A percentile compares a stretch with the other conserved stretches of the same genome.
Conservation (phyloP, 2,888 invertebrate species). For the Coleophora flavipennella region DNA sequence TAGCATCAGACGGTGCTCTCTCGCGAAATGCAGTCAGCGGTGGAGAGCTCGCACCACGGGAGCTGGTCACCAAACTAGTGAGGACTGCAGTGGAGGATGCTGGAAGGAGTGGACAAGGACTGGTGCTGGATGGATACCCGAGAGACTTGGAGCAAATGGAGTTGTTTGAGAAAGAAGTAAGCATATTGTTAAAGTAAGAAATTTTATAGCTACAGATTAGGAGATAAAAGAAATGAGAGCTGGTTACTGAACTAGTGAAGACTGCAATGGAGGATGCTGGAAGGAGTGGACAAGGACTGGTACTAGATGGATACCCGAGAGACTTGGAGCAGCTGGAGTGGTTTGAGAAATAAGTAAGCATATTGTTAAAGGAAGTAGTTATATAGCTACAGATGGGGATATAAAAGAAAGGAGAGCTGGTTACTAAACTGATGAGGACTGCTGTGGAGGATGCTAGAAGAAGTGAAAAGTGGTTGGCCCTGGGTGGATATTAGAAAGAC, state of each 20-base stretch:
- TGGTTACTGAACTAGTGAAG: no score
- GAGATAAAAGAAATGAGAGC: no score
- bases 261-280: slow-evolving; percentile 58
- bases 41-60: slow-evolving; percentile 87
- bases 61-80: slow-evolving; percentile 83
- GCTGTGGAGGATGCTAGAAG: slow-evolving; percentile 65
- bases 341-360: slow-evolving; percentile 90
- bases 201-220: no score
- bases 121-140: slow-evolving; percentile 96
- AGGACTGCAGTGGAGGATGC: slow-evolving; percentile 76
- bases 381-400: no score
- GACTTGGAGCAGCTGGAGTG: slow-evolving; percentile 89
- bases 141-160: slow-evolving; percentile 90
- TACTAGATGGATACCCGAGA: slow-evolving; percentile 95
- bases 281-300: slow-evolving; percentile 80
- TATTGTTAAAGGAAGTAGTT: no score
- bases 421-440: no score
- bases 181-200: no score
- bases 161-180: slow-evolving; percentile 91
- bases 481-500: slow-evolving; percentile 96
- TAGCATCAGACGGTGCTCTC: slow-evolving; percentile 75
- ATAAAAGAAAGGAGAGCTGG: no score
- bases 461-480: slow-evolving; percentile 83
- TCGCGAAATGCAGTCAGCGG: slow-evolving; percentile 80
- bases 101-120: slow-evolving; percentile 77